A percentile compares a stretch with the other conserved stretches of the same genome.
These are phyloP conservation scores for Drosophila lacicola DNA, from an alignment of 2,888 invertebrate genomes.

Conservation along the genomic window DNA sequence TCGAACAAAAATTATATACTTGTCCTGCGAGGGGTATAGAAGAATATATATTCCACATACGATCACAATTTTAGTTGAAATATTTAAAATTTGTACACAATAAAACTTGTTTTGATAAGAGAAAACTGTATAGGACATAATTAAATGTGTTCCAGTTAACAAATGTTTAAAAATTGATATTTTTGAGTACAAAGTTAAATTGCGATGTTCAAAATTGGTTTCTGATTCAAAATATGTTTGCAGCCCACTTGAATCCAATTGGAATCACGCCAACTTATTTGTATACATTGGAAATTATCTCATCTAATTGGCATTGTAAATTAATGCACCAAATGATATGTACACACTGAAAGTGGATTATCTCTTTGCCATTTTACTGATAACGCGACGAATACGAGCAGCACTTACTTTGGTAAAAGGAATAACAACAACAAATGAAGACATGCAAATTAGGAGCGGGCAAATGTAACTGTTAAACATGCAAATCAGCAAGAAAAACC, in stretches of 20 bases:
- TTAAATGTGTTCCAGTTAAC: not conserved
- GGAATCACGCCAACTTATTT: no score
- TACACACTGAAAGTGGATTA: conserved; percentile 33
- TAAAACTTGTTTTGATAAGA: not conserved
- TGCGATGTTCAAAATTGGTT: not conserved
- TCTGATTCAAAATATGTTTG: no score
- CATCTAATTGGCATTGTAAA: not conserved
- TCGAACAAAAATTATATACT: no score
- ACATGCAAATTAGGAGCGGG: conserved; percentile 56
- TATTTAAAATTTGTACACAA: not conserved
- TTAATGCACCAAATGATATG: not conserved
- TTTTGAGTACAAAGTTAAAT: no score
- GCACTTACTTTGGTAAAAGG: conserved; percentile 5
- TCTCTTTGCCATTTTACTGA: conserved; percentile 47
- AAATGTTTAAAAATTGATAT: no score
- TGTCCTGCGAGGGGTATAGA: no score
- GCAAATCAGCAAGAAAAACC: conserved; percentile 72
- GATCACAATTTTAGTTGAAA: no score
- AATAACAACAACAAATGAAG: conserved; percentile 14
- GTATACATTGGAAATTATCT: no score
- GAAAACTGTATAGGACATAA: not conserved
- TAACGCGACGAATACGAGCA: conserved; percentile 26
- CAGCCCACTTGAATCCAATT: no score
- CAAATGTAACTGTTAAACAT: conserved; percentile 59
- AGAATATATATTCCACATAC: no score